These are phyloP conservation scores for Lordiphosa fenestrarum DNA, from an alignment of 2,888 invertebrate genomes.

Conservation along the genomic window DNA sequence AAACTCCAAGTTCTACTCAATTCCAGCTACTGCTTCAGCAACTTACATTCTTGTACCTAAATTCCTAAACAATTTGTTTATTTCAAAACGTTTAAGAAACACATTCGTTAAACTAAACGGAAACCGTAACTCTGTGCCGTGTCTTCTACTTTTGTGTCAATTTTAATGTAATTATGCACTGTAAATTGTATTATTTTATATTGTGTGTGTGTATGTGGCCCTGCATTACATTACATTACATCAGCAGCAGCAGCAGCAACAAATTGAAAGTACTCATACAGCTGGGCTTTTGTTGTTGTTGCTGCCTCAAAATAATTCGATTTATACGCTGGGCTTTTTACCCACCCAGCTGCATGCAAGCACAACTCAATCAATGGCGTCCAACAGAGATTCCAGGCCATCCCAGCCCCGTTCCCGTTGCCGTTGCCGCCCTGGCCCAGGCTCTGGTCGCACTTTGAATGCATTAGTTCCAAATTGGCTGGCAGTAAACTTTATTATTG, in stretches of 20 bases:
- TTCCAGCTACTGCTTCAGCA: too few relatives aligned
- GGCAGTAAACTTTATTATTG: conserved; percentile 50
- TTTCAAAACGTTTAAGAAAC: too few relatives aligned
- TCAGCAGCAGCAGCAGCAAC: not conserved
- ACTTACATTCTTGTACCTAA: too few relatives aligned
- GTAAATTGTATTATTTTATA: conserved; percentile 48
- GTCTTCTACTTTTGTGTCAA: conserved; percentile 12
- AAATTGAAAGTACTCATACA: not conserved
- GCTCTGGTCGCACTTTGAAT: conserved; percentile 37
- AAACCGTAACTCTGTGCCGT: too few relatives aligned
- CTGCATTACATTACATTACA: conserved; percentile 11
- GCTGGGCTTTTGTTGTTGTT: conserved; percentile 12
- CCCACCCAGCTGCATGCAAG: conserved; percentile 6
- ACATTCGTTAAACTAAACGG: too few relatives aligned
- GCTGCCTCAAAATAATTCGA: conserved; percentile 47
- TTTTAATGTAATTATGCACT: conserved; percentile 62
- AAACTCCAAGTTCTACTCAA: too few relatives aligned
- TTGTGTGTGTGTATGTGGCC: conserved; percentile 23
- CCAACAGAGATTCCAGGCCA: conserved; percentile 1
- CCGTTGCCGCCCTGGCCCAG: too few relatives aligned
- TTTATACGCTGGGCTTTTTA: conserved; percentile 45
- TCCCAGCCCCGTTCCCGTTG: conserved; percentile 16
- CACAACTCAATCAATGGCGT: conserved; percentile 39
- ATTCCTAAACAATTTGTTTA: too few relatives aligned
- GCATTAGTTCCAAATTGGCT: conserved; percentile 55